Conservation (phyloP, 1,140 invertebrate species). For the Oncopodura yosiiana region DNA sequence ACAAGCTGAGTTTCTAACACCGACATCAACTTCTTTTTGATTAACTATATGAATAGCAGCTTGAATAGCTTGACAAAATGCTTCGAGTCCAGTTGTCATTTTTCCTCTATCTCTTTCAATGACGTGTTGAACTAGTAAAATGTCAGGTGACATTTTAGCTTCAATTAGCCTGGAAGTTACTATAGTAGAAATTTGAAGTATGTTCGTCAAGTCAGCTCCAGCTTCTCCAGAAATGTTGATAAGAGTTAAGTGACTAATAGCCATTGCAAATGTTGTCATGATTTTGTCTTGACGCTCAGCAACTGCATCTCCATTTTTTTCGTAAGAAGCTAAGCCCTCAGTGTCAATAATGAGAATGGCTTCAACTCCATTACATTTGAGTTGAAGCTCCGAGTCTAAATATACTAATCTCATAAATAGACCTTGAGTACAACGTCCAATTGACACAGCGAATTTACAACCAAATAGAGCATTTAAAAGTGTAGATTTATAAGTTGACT, state of each 20-base stretch:
- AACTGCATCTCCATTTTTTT: constrained; percentile 8
- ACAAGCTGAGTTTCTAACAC: neutral
- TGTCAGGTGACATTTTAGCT: constrained; percentile 13
- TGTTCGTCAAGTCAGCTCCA: constrained; percentile 3
- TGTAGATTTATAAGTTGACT: constrained; percentile 22
- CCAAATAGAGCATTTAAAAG: constrained; percentile 23
- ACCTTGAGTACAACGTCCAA: constrained; percentile 16
- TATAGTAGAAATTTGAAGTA: constrained; percentile 13
- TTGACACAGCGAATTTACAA: constrained; percentile 16
- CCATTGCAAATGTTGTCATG: constrained; percentile 18
- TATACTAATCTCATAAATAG: constrained; percentile 17
- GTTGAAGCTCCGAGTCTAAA: neutral
- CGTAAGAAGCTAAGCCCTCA: constrained; percentile 15
- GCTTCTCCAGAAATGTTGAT: constrained; percentile 18
- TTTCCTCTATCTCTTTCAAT: constrained; percentile 1
- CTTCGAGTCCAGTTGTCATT: constrained; percentile 1
- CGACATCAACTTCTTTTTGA: constrained; percentile 1
- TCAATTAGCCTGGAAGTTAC: constrained; percentile 6
- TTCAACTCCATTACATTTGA: neutral
- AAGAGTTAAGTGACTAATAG: constrained; percentile 15
- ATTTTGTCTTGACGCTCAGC: constrained; percentile 10
- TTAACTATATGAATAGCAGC: constrained; percentile 7
- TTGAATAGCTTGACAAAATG: constrained; percentile 5
- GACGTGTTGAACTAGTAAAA: constrained; percentile 19
- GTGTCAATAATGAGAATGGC: constrained; percentile 23